Base-by-base conservation (phyloP, 2,888 invertebrate genomes). In the Ellobium chinense region DNA sequence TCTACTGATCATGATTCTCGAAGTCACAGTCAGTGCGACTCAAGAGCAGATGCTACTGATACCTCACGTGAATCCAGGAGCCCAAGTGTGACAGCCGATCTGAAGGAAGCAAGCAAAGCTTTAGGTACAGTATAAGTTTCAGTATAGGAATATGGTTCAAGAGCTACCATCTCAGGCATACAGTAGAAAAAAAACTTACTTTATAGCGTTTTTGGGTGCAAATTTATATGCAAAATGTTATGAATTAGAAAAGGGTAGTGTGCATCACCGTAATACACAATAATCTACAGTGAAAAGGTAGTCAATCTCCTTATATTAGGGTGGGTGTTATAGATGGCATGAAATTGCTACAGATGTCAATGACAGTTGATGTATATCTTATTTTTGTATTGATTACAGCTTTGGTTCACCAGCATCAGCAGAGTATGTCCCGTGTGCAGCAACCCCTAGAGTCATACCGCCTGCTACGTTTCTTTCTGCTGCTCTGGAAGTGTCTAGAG, bases 401-500 rank as follows among this genome's bases (percentile, higher is more conserved):
- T n/a, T n/a, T n/a, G 46, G 46, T 46, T 46, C 9, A 12, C 9
- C 46, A 46, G 18, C 82, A 78, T 31, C 81, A 80, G 34, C 81
- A 82, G 39, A 89, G 89, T 74, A 80, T 92, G 74, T 91, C 91
- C 2, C 83, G 90, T 21, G 87, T 87, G 31, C 83, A 86, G 66
- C 88, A 92, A 72, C 92, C 92, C 18, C 82, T 92, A 68, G 90
- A 91, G 74, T 84, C 92, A 0, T 92, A 91, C 83, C 84, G 86
- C 34, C 84, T 92, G 62, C 87, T 92, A 66, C 89, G 88, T 73
- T 87, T 87, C 56, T 93, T 92, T 87, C 87, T 93, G 56, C 65
- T 91, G 68, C 86, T 92, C 2, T 93, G 92, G 92, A 92, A 92
- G 84, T 89, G 91, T 60, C 83, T 93, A 39, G 92, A 92, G 78